Percentiles rank a stretch among this genome's conserved stretches.
These are phyloP conservation scores for Epiperipatus broadwayi DNA, from an alignment of 2,888 invertebrate genomes.

Conservation along the genomic window DNA sequence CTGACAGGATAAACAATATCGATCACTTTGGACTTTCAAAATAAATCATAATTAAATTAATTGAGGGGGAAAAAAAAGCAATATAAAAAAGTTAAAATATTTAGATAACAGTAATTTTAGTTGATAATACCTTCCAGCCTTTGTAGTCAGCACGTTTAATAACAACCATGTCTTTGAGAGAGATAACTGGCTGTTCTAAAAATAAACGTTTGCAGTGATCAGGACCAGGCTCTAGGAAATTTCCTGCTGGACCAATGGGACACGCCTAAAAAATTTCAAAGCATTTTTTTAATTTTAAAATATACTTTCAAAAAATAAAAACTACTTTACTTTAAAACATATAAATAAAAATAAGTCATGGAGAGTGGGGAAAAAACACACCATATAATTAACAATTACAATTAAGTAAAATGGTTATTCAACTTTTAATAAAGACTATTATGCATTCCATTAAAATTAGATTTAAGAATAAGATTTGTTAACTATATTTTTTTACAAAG, in stretches of 20 bases:
- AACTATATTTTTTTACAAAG: too few relatives aligned
- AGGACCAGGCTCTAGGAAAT: constrained; percentile 71
- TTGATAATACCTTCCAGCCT: constrained; percentile 68
- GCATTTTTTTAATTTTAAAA: too few relatives aligned
- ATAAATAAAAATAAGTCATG: background rate
- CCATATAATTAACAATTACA: constrained; percentile 12
- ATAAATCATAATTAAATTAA: constrained; percentile 14
- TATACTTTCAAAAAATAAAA: too few relatives aligned
- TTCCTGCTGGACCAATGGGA: constrained; percentile 88
- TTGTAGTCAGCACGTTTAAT: constrained; percentile 61
- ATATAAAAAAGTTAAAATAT: constrained; percentile 10
- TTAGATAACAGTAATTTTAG: too few relatives aligned
- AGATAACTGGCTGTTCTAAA: constrained; percentile 79
- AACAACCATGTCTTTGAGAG: constrained; percentile 69
- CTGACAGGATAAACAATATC: constrained; percentile 67
- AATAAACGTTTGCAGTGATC: constrained; percentile 74
- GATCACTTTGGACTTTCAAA: constrained; percentile 48
- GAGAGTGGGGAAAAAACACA: background rate
- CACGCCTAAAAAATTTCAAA: constrained; percentile 45
- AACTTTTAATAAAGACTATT: too few relatives aligned
- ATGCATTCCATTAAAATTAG: too few relatives aligned
- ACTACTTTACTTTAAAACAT: background rate
- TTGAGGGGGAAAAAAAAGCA: background rate
- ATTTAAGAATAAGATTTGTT: too few relatives aligned
- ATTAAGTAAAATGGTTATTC: too few relatives aligned